Conservation (phyloP, 64 coral and sea anemone species). For the Orbicella faveolata region DNA sequence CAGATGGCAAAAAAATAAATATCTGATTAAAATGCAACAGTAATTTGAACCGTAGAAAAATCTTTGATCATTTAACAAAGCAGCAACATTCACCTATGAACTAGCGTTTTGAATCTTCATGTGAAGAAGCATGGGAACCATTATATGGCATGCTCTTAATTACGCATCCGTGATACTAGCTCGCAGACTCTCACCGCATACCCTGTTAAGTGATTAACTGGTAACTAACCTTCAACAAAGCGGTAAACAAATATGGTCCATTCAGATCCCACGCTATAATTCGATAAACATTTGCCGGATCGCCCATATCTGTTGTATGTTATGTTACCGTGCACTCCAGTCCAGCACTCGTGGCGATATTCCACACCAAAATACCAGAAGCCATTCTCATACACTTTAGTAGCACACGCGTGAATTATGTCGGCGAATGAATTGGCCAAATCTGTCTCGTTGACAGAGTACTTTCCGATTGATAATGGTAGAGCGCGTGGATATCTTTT, state of each 20-base stretch:
- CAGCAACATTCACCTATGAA: too few species aligned
- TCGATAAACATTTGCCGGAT: background rate
- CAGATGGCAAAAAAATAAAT: too few species aligned
- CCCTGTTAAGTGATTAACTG: background rate
- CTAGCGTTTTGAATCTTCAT: too few species aligned
- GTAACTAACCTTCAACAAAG: conserved; percentile 4
- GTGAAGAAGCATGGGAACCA: too few species aligned
- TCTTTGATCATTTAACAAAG: too few species aligned
- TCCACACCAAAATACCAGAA: background rate
- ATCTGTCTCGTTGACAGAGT: background rate
- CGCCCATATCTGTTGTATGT: background rate
- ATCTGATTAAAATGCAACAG: too few species aligned
- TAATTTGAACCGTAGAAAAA: too few species aligned
- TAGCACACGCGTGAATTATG: background rate
- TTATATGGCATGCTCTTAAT: too few species aligned
- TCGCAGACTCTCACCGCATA: too few species aligned
- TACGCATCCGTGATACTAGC: too few species aligned
- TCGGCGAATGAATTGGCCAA: background rate
- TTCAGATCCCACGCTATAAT: background rate
- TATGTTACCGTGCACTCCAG: background rate
- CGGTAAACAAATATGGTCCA: conserved; percentile 5
- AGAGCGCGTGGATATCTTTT: background rate
- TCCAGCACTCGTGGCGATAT: background rate
- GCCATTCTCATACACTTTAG: background rate
- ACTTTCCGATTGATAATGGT: background rate